Percentiles rank a stretch among this genome's conserved stretches.
These are phyloP conservation scores for Corythoichthys haematopterus DNA, from an alignment of 2,113 vertebrate genomes.

Conservation along the genomic window DNA sequence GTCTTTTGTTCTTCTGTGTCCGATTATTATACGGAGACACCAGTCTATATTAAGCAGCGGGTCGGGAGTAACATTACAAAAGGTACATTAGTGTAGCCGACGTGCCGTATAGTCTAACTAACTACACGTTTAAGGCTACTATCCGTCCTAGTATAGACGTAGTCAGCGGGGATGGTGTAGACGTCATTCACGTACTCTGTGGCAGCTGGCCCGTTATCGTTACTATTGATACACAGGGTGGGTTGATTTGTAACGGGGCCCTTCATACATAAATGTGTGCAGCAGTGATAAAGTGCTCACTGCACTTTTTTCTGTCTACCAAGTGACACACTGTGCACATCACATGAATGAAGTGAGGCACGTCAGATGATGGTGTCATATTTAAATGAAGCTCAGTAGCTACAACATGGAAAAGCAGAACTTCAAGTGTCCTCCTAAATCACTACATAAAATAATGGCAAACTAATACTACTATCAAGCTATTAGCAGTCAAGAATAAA, in stretches of 20 bases:
- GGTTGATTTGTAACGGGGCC: slow-evolving; percentile 2
- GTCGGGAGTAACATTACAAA: too few relatives aligned
- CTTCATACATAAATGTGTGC: slow-evolving; percentile 25
- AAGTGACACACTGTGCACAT: slow-evolving; percentile 1
- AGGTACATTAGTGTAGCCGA: too few relatives aligned
- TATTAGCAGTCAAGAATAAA: not conserved
- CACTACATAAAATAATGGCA: not conserved
- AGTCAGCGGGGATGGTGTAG: not conserved
- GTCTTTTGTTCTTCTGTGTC: too few relatives aligned
- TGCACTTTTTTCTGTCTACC: not conserved
- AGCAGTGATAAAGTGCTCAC: slow-evolving; percentile 20
- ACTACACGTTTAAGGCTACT: too few relatives aligned
- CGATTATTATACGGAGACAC: too few relatives aligned
- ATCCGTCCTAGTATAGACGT: not conserved
- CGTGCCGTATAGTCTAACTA: too few relatives aligned
- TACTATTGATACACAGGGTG: not conserved
- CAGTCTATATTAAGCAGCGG: too few relatives aligned
- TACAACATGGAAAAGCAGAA: not conserved
- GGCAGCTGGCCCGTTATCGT: not conserved
- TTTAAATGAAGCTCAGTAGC: not conserved
- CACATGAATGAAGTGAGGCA: not conserved
- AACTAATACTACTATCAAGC: not conserved
- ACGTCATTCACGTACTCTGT: not conserved
- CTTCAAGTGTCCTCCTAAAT: not conserved
- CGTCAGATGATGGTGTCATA: slow-evolving; percentile 6